Evolutionary conservation across 2,888 invertebrate genomes (phyloP).

Genomic region (Adelphocoris suturalis): DNA sequence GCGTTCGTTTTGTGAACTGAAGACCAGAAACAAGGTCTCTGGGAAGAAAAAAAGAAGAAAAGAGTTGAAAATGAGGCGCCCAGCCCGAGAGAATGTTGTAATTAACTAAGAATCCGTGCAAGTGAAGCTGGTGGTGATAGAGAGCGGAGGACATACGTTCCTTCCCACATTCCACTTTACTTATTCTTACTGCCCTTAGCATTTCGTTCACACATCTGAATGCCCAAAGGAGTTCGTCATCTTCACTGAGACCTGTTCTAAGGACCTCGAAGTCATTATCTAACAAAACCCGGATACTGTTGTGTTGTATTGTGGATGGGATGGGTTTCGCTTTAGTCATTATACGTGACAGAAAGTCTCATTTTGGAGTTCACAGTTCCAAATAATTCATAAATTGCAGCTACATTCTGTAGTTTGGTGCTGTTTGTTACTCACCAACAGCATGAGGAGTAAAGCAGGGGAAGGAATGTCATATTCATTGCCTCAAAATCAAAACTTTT

Average conservation of each 20-base stretch:
- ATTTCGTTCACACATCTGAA: slow-evolving; percentile 43
- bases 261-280: background rate
- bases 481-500: too few species aligned
- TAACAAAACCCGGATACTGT: background rate
- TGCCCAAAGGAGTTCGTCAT: background rate
- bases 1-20: slow-evolving; percentile 31
- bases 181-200: slow-evolving; percentile 23
- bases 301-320: background rate
- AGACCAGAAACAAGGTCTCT: slow-evolving; percentile 32
- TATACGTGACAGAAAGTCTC: too few species aligned
- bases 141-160: background rate
- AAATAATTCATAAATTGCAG: too few species aligned
- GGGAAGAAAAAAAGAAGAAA: slow-evolving; percentile 32
- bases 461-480: too few species aligned
- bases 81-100: slow-evolving; percentile 30
- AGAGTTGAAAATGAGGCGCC: slow-evolving; percentile 30
- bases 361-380: too few species aligned
- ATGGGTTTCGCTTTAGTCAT: too few species aligned
- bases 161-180: slow-evolving; percentile 43
- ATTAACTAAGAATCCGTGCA: slow-evolving; percentile 63
- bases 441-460: too few species aligned
- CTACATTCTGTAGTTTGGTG: too few species aligned
- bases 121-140: slow-evolving; percentile 26
- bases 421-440: too few species aligned
- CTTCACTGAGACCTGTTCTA: background rate